Evolutionary conservation across 2,797 vertebrate genomes (phyloP).

Genomic region (Phylloscopus collybita): DNA sequence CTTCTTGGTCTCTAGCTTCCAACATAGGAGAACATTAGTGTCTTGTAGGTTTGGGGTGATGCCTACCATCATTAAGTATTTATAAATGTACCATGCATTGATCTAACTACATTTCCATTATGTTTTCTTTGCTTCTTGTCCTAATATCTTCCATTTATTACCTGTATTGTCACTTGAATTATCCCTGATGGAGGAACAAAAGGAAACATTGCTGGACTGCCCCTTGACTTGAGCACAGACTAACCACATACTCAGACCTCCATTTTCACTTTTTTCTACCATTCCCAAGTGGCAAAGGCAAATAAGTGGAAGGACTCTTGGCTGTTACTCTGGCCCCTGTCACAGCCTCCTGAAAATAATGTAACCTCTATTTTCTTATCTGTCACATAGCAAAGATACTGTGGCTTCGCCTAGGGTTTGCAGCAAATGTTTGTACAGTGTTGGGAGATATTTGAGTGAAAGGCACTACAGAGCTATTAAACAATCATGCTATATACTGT

Average conservation of each 20-base stretch:
- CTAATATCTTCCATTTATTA: background rate
- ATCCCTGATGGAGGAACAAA: background rate
- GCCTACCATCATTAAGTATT: background rate
- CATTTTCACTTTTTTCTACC: background rate
- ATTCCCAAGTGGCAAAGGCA: background rate
- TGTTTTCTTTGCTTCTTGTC: background rate
- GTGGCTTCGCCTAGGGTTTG: fast-evolving
- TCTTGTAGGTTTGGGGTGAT: background rate
- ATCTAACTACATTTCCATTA: background rate
- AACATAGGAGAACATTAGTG: background rate
- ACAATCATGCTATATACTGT: background rate
- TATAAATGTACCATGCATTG: background rate
- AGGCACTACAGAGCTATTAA: background rate
- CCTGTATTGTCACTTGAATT: background rate
- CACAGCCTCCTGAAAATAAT: background rate
- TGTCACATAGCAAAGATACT: background rate
- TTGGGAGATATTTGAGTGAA: background rate
- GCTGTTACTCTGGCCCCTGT: background rate
- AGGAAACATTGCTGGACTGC: background rate
- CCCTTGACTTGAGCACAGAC: background rate
- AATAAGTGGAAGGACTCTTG: background rate
- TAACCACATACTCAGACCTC: background rate
- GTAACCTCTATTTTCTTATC: background rate
- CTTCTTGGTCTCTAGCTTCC: background rate
- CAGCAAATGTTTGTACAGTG: background rate